phyloP scores from a whole-genome alignment of 2,113 vertebrate species.

The Cyphomyrus discorhynchus region DNA sequence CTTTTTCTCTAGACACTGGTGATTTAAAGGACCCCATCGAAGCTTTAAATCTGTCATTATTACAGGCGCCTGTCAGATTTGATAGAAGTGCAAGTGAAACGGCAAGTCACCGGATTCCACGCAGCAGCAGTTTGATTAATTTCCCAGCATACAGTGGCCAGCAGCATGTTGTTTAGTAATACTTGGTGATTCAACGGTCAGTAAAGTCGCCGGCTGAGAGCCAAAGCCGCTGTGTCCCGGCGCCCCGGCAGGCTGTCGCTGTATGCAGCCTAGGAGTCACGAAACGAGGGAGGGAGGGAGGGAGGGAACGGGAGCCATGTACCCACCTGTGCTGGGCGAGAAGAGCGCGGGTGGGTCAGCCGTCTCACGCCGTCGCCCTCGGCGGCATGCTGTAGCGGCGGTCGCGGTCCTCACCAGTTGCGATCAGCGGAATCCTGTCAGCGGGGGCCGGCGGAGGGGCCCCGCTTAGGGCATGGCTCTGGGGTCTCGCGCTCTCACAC shows the following conservation, averaged over 20 bases:
- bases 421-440: conserved; percentile 10
- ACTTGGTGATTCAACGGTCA: background rate
- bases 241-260: background rate
- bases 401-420: background rate
- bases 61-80: background rate
- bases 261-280: background rate
- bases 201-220: background rate
- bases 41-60: background rate
- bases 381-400: background rate
- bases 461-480: conserved; percentile 50
- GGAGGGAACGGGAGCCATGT: background rate
- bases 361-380: conserved; percentile 2
- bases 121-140: background rate
- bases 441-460: conserved; percentile 28
- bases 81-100: background rate
- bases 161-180: background rate
- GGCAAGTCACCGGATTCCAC: background rate
- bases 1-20: background rate
- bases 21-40: background rate
- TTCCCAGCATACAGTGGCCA: background rate
- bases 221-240: background rate
- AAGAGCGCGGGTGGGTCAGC: background rate
- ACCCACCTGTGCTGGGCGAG: conserved; percentile 15
- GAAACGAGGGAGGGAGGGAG: background rate
- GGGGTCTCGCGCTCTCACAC: conserved; percentile 45